Evolutionary conservation across 1,140 invertebrate genomes (phyloP), one percentile per base, ranked within the genome.

Genomic region (Eulimnadia texana): DNA sequence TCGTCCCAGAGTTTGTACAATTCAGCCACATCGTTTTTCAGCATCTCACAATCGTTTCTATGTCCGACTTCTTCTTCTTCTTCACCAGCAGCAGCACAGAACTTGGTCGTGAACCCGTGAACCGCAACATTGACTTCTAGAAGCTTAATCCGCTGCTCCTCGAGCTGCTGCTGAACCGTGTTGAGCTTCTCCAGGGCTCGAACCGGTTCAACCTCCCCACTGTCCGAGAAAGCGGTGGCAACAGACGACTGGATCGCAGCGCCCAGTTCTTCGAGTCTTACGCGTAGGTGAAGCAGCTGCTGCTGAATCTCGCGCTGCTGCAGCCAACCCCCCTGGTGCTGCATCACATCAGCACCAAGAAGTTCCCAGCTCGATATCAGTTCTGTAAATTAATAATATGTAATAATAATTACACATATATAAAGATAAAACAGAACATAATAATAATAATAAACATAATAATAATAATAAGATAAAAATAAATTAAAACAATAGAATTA

Each of bases 1-100:
- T 42, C 84, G 63, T 88, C 85, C 82, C 85, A 90, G 23, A 84
- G 77, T 25, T 81, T 76, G 64, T 88, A 84, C 64, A 90, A 74
- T 53, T 86, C 81, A 54, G 82, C 79, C 49, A 90, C 80, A 49
- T 84, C 83, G 49, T 84, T 79, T 65, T 72, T 67, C 3, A 72
- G 66, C 19, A 42, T 60, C 20, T 56, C 27, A 33, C 55, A 42
- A 16, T 42, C 33, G 33, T 42, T 42, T 16, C 33, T 9, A 6
- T 42, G 6, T 42, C 6, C 33, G 33, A 16, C 6, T 9, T 9
- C 6, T 16, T 6, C 33, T 6, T 16, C 33, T 6, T 42, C 33
- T 16, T 42, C 55, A 57, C 10, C 28, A 19, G 77, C 76, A 66
- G 78, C 70, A 71, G 47, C 28, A 6, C 24, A 16, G 27, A 24